Evolutionary conservation across 2,797 vertebrate genomes (phyloP), one percentile per base, ranked within the genome.

Genomic region (Pogonophryne albipinna): DNA sequence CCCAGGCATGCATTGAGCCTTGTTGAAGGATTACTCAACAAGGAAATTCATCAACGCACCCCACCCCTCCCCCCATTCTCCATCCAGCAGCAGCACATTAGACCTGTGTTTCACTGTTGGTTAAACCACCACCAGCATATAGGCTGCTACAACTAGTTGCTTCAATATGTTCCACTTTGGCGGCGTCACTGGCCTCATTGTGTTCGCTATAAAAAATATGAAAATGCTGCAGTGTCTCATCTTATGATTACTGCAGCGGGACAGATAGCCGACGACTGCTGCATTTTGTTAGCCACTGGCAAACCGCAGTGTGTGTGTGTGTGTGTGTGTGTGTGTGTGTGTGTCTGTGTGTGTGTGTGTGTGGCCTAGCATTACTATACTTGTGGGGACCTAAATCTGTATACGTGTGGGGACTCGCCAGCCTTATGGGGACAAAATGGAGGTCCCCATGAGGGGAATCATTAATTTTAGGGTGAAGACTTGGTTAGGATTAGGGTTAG

Each of bases 261-360:
- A 88, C 85, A 84, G 79, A 88, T 86, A 83, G 78, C 71, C 41
- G 50, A 62, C 58, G 20, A 75, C 71, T 86, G 81, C 91, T 88
- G 91, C 91, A 92, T 85, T 89, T 90, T 91, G 81, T 75, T 86
- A 76, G 90, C 90, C 88, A 71, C 58, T 60, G 87, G 91, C 90
- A 77, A 87, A 84, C 85, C 76, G 85, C 87, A 88, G 78, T n/a
- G 69, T 67, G 65, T 66, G 66, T 27, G 65, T 27, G 65, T 38
- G 1, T 38, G 34, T 38, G 34, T 34, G 34, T 38, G 34, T 38
- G 34, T 6, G 34, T 1, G 12, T 11, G 23, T 27, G 23, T 27
- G 23, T 27, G 23, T 23, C 3, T 27, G 23, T 27, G 23, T 27
- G 23, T 27, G 23, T 20, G 20, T 20, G 20, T 20, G 20, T 20